Conservation (phyloP, 2,888 invertebrate genomes). For the Drosophila longiperda region DNA sequence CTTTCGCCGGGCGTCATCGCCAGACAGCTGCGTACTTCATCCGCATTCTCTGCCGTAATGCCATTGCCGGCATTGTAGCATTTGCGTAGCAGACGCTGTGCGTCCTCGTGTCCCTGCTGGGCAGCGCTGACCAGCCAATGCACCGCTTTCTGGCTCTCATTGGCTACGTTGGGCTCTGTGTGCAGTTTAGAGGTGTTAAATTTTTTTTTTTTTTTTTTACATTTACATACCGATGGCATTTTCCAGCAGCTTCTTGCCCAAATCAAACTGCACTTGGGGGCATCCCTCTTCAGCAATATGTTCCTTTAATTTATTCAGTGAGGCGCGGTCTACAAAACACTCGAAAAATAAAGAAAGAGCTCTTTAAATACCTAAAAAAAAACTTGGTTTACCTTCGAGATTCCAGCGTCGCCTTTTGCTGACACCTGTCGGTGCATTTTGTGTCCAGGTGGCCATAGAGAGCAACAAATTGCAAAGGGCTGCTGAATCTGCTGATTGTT, state of each 20-base stretch:
- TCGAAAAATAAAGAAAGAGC: constrained; percentile 3
- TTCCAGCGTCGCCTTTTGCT: constrained; percentile 84
- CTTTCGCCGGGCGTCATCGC: constrained; percentile 94
- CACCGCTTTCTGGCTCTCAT: constrained; percentile 90
- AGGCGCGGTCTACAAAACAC: constrained; percentile 80
- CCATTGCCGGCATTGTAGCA: constrained; percentile 89
- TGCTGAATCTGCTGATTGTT: constrained; percentile 46
- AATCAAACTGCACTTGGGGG: constrained; percentile 94
- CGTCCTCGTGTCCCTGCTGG: constrained; percentile 95
- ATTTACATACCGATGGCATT: constrained; percentile 89
- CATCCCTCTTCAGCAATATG: constrained; percentile 95
- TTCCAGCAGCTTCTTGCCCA: constrained; percentile 93
- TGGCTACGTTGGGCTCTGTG: constrained; percentile 76
- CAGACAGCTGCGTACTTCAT: constrained; percentile 91
- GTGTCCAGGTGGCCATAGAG: constrained; percentile 84
- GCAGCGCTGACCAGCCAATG: constrained; percentile 97
- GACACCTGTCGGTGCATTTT: constrained; percentile 81
- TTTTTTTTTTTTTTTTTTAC: background rate
- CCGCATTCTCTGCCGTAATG: constrained; percentile 90
- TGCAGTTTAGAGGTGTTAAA: background rate
- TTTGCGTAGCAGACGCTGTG: constrained; percentile 89
- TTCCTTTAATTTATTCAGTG: constrained; percentile 85
- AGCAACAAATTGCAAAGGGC: background rate
- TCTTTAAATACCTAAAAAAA: background rate
- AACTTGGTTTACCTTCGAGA: constrained; percentile 80